Evolutionary conservation across 1,140 invertebrate genomes (phyloP), one percentile per base, ranked within the genome.

Genomic region (Brachionus plicatilis): DNA sequence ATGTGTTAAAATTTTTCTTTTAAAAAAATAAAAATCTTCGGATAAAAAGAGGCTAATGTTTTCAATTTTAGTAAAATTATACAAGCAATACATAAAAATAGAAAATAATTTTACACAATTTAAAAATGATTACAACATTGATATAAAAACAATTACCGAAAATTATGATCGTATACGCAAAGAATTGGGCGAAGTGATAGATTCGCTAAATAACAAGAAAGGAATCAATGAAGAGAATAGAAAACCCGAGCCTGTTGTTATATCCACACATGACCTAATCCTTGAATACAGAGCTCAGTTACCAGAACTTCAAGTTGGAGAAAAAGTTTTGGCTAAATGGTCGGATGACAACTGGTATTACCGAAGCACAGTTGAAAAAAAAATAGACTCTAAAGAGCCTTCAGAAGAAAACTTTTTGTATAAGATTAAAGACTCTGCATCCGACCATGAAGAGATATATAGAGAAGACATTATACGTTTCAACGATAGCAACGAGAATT

Each of bases 331-430:
- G 47, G 87, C 88, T 56, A 83, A 87, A 1, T 88, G 88, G 87
- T 76, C 85, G 1, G 88, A 88, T 86, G 88, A 88, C 56, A 87
- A 87, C 24, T 88, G 88, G 88, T 88, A 87, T 65, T 88, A 88
- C 78, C 83, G 84, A 85, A 86, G 88, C 4, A 37, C 76, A 14
- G 60, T n/a, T 27, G 65, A 45, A 41, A 41, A 60, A 11, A 14
- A 27, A 45, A 33, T 12, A 4, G 20, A 80, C 53, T 80, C 9
- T 80, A 53, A 80, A 43, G 33, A 7, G 6, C 1, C 33, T 37
- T 37, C 7, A 37, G 7, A 37, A 37, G 33, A 7, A 0, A 37
- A 37, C 33, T 37, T 7, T 37, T 37, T 37, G 33, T 80, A 80
- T 14, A 45, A 0, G 6, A 14, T 82, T 3, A 29, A 82, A 65